Conservation (phyloP, 1,140 invertebrate genomes). For the Phthorimaea operculella region DNA sequence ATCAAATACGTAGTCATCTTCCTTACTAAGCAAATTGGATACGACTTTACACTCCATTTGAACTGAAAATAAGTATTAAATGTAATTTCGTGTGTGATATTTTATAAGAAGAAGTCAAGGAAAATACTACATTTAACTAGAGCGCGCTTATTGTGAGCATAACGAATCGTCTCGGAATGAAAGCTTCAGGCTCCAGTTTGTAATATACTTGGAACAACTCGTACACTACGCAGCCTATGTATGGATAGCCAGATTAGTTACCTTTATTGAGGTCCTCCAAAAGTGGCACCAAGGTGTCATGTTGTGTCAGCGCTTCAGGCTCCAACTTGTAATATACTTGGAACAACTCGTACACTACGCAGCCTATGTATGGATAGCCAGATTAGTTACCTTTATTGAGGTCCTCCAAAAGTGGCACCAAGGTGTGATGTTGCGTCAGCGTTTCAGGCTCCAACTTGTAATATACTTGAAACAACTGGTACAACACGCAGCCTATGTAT, state of each 20-base stretch:
- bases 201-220: conserved; percentile 58
- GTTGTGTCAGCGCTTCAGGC: conserved; percentile 43
- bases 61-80: conserved; percentile 42
- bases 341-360: conserved; percentile 52
- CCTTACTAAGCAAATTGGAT: conserved; percentile 35
- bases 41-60: conserved; percentile 59
- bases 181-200: conserved; percentile 49
- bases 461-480: conserved; percentile 56
- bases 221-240: conserved; percentile 37
- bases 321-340: conserved; percentile 46
- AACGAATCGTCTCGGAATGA: no score
- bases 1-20: conserved; percentile 34
- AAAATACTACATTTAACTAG: no score
- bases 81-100: no score
- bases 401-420: conserved; percentile 38
- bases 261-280: conserved; percentile 54
- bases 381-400: conserved; percentile 60
- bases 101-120: no score
- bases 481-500: conserved; percentile 41
- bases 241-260: conserved; percentile 14
- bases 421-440: conserved; percentile 31
- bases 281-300: conserved; percentile 33
- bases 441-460: conserved; percentile 48
- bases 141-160: no score
- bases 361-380: no score